These are phyloP conservation scores for Rhinogobio ventralis DNA, from an alignment of 2,797 vertebrate species.

Conservation along the genomic window DNA sequence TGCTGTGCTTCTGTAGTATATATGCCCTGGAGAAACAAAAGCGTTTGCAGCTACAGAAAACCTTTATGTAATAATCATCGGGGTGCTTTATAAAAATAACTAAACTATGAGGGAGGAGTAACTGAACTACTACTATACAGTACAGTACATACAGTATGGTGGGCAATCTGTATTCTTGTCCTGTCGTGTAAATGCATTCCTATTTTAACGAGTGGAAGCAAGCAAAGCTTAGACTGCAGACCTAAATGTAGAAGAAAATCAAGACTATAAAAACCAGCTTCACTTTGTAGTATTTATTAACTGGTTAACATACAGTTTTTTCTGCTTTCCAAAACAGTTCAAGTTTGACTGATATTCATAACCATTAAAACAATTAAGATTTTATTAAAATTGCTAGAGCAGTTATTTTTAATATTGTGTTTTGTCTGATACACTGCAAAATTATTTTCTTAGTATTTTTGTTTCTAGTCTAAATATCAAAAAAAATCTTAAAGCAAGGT, in stretches of 20 bases:
- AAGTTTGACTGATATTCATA: neutral
- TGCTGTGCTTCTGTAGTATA: neutral
- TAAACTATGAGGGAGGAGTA: neutral
- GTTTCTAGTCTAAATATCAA: too few relatives aligned
- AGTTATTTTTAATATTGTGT: neutral
- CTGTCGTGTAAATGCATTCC: neutral
- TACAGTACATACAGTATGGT: neutral
- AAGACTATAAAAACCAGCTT: neutral
- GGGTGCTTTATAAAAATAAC: slow-evolving; percentile 15
- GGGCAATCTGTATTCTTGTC: neutral
- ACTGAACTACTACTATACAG: neutral
- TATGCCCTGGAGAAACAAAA: neutral
- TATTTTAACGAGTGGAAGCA: neutral
- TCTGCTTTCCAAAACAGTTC: neutral
- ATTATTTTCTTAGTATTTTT: too few relatives aligned
- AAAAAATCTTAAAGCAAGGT: too few relatives aligned
- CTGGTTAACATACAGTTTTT: neutral
- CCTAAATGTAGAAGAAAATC: neutral
- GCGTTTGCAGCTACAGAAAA: neutral
- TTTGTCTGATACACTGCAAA: too few relatives aligned
- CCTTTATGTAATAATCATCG: slow-evolving; percentile 20
- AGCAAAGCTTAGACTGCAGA: neutral
- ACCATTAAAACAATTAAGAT: neutral
- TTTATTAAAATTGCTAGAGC: neutral
- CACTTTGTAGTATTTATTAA: neutral